A percentile compares a stretch with the other conserved stretches of the same genome.
Conservation (phyloP, 1,140 invertebrate species). For the Aphidius gifuensis region DNA sequence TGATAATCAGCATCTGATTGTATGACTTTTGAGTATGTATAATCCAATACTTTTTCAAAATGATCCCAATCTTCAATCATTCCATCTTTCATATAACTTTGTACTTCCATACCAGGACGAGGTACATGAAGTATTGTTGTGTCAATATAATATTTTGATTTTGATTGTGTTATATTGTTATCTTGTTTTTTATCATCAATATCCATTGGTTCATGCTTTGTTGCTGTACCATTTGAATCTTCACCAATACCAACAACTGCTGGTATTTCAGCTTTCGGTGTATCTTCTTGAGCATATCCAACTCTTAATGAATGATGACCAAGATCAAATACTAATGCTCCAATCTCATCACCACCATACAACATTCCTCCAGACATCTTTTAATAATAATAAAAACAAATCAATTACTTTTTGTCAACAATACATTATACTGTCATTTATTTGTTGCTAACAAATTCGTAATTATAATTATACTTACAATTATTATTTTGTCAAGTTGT, state of each 20-base stretch:
- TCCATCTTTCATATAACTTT: slow-evolving; percentile 80
- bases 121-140: slow-evolving; percentile 84
- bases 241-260: slow-evolving; percentile 70
- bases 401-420: too few species aligned
- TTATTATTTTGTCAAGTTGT: too few species aligned
- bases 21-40: slow-evolving; percentile 76
- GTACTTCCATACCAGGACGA: slow-evolving; percentile 63
- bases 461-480: too few species aligned
- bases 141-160: slow-evolving; percentile 73
- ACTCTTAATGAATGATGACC: slow-evolving; percentile 85
- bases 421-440: too few species aligned
- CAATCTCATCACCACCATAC: slow-evolving; percentile 94
- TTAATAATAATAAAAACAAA: background rate
- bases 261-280: slow-evolving; percentile 82
- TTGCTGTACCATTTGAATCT: slow-evolving; percentile 54
- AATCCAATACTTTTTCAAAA: slow-evolving; percentile 82
- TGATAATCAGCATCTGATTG: slow-evolving; percentile 77
- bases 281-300: slow-evolving; percentile 86
- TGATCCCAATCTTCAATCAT: slow-evolving; percentile 91
- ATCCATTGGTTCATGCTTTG: slow-evolving; percentile 63
- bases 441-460: too few species aligned
- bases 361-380: slow-evolving; percentile 63
- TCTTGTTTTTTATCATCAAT: slow-evolving; percentile 59
- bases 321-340: slow-evolving; percentile 94
- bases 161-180: slow-evolving; percentile 52